These are phyloP conservation scores for Andrena fulva DNA, from an alignment of 2,888 invertebrate species.

Conservation along the genomic window DNA sequence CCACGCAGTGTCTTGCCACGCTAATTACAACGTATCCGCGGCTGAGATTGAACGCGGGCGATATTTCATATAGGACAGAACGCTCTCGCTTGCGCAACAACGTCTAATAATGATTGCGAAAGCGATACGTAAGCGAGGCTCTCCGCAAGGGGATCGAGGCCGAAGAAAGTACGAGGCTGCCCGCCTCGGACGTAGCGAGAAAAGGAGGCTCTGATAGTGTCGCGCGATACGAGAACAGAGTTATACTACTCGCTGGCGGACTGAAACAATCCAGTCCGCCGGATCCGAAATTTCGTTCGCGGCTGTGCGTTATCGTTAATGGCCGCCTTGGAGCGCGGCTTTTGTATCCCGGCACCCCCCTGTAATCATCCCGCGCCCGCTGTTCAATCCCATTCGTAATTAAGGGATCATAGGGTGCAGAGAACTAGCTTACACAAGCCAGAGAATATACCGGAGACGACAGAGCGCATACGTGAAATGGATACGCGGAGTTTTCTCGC, in stretches of 20 bases:
- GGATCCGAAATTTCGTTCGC: neutral
- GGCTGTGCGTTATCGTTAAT: too few relatives aligned
- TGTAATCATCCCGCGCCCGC: conserved; percentile 24
- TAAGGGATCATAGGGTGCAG: conserved; percentile 59
- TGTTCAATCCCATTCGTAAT: conserved; percentile 51
- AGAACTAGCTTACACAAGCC: conserved; percentile 45
- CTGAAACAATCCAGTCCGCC: neutral
- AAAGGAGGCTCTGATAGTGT: conserved; percentile 5
- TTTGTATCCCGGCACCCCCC: neutral
- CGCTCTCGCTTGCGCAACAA: conserved; percentile 62
- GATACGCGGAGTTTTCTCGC: conserved; percentile 44
- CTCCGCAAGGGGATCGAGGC: conserved; percentile 57
- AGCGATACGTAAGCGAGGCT: conserved; percentile 64
- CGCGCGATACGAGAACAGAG: conserved; percentile 16
- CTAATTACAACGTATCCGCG: conserved; percentile 72
- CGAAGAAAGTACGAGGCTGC: conserved; percentile 54
- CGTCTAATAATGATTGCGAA: conserved; percentile 71
- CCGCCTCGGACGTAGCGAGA: conserved; percentile 7
- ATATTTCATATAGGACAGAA: conserved; percentile 68
- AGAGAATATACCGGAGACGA: neutral
- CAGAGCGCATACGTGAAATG: conserved; percentile 15
- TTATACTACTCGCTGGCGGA: neutral
- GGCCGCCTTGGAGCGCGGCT: neutral
- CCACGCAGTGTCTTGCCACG: conserved; percentile 67
- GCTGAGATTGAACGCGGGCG: conserved; percentile 66